phyloP scores from a whole-genome alignment of 2,888 invertebrate species.

The Coremacera marginata region DNA sequence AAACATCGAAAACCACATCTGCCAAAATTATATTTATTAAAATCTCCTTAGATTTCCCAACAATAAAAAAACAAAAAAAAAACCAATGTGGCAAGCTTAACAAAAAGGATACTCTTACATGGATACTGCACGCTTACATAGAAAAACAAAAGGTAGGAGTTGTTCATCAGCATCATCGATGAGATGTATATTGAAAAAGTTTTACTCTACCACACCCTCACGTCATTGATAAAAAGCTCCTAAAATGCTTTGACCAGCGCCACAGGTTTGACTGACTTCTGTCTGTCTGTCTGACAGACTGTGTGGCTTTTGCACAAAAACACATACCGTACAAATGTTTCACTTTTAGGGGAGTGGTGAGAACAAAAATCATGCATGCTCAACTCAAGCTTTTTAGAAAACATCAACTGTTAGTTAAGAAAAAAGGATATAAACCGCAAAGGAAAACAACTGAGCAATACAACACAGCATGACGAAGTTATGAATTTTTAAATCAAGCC shows the following conservation, averaged over 20 bases:
- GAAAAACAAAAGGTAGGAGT: neutral
- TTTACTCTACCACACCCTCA: neutral
- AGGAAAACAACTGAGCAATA: neutral
- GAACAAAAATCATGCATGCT: neutral
- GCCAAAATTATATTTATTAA: neutral
- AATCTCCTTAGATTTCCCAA: neutral
- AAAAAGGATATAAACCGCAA: neutral
- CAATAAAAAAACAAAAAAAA: neutral
- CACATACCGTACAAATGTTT: too few species aligned
- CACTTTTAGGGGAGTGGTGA: too few species aligned
- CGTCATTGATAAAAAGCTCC: neutral
- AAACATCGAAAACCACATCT: neutral
- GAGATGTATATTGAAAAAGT: constrained; percentile 20
- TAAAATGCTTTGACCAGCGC: neutral
- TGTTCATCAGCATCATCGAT: neutral
- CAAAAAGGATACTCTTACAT: neutral
- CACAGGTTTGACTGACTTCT: too few species aligned
- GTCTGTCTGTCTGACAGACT: neutral
- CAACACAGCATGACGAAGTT: constrained; percentile 24
- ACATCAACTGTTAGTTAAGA: neutral
- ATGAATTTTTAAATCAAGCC: constrained; percentile 32
- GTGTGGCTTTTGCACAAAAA: too few species aligned
- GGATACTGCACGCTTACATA: neutral
- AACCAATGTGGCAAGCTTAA: neutral
- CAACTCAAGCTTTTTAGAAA: neutral